phyloP scores from a whole-genome alignment of 2,888 invertebrate genomes.

The Morpho achilles region DNA sequence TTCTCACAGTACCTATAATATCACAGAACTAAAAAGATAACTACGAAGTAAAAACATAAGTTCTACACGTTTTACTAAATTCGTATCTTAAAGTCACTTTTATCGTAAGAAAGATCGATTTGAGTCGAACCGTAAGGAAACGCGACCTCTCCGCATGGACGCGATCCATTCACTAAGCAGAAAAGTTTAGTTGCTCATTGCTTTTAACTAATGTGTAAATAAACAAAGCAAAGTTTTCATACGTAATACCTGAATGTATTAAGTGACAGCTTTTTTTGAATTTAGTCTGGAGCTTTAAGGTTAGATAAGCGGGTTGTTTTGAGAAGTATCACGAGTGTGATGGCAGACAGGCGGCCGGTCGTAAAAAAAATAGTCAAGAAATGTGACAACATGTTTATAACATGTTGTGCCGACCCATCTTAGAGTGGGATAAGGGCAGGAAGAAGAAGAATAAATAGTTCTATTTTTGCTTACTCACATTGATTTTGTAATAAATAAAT shows the following conservation, averaged over 20 bases:
- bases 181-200: slow-evolving; percentile 9
- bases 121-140: neutral
- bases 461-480: too few species aligned
- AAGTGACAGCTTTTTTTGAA: too few species aligned
- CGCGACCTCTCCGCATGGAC: slow-evolving; percentile 22
- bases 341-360: too few species aligned
- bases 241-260: neutral
- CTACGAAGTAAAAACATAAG: neutral
- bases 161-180: slow-evolving; percentile 20
- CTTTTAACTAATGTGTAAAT: slow-evolving; percentile 26
- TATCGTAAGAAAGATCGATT: slow-evolving; percentile 22
- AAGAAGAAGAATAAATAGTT: too few species aligned
- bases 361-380: too few species aligned
- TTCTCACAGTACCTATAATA: neutral
- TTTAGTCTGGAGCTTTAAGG: too few species aligned
- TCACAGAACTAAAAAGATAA: neutral
- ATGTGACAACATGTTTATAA: too few species aligned
- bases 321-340: too few species aligned
- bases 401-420: too few species aligned
- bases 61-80: neutral
- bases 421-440: too few species aligned
- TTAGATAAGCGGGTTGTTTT: too few species aligned
- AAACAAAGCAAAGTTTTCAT: slow-evolving; percentile 22
- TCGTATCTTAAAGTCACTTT: neutral
- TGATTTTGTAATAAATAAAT: too few species aligned